Conservation (phyloP, 2,113 vertebrate species). For the Triplophysa rosa region DNA sequence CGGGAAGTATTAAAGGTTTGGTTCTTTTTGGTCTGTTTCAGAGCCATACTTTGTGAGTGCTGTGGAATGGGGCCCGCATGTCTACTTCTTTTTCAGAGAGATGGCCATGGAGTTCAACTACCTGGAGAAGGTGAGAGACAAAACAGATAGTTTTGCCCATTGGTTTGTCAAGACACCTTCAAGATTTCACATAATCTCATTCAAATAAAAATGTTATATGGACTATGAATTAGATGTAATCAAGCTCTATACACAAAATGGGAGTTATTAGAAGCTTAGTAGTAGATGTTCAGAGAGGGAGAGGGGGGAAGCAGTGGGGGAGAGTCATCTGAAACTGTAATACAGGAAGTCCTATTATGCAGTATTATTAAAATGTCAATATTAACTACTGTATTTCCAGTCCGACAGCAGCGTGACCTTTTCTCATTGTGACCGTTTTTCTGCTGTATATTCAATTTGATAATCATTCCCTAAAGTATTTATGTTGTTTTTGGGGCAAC, state of each 20-base stretch:
- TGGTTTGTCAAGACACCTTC: too few species aligned
- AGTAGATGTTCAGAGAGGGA: background rate
- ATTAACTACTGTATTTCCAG: constrained; percentile 30
- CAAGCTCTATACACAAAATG: too few species aligned
- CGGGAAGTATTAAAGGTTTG: constrained; percentile 1
- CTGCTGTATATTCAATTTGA: constrained; percentile 19
- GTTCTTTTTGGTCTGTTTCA: constrained; percentile 48
- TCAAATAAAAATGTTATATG: too few species aligned
- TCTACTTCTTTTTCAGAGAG: constrained; percentile 98
- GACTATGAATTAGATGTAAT: too few species aligned
- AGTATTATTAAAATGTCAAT: constrained; percentile 58
- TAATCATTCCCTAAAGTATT: constrained; percentile 5
- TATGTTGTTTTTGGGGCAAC: constrained; percentile 2
- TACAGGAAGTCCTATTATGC: constrained; percentile 10
- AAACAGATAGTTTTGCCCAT: background rate
- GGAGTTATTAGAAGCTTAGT: background rate
- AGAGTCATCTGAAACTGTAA: constrained; percentile 26
- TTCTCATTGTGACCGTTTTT: background rate
- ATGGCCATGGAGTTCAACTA: constrained; percentile 99
- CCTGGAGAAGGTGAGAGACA: constrained; percentile 86
- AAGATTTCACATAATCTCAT: too few species aligned
- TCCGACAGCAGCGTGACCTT: constrained; percentile 21
- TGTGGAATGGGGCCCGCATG: constrained; percentile 90
- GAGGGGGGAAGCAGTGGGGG: background rate
- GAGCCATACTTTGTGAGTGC: constrained; percentile 93